Evolutionary conservation across 2,113 vertebrate species (phyloP).

Genomic region (Pogona vitticeps): DNA sequence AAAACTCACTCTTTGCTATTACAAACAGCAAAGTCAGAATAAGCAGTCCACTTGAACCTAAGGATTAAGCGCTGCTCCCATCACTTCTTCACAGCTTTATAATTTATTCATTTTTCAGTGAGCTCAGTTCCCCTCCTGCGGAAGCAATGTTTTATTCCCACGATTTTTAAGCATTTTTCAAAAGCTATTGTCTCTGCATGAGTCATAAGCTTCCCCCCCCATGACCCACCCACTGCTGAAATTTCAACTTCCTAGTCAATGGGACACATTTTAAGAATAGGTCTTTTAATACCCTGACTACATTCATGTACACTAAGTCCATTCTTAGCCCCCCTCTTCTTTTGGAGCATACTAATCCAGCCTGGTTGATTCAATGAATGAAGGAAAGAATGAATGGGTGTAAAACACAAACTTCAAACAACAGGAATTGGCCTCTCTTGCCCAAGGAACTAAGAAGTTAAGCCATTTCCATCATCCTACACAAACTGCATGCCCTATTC

Average conservation of each 20-base stretch:
- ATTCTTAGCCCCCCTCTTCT: constrained; percentile 25
- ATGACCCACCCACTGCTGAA: not conserved
- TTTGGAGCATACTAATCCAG: constrained; percentile 3
- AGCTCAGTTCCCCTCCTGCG: constrained; percentile 19
- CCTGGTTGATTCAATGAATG: constrained; percentile 35
- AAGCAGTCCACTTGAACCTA: constrained; percentile 9
- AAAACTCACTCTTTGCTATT: not conserved
- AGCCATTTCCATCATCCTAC: not conserved
- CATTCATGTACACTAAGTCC: constrained; percentile 46
- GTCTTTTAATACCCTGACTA: constrained; percentile 16
- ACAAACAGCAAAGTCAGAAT: not conserved
- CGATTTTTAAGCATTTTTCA: constrained; percentile 34
- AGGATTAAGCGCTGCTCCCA: constrained; percentile 13
- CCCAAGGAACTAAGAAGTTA: constrained; percentile 1
- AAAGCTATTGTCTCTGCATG: constrained; percentile 22
- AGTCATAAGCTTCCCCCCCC: constrained; percentile 4
- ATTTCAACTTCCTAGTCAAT: constrained; percentile 27
- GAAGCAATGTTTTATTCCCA: constrained; percentile 30
- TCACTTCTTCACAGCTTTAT: not conserved
- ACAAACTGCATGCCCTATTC: constrained; percentile 18
- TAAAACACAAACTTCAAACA: constrained; percentile 28
- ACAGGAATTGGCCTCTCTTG: not conserved
- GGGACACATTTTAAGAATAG: constrained; percentile 29
- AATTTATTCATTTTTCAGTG: not conserved
- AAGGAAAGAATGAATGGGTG: constrained; percentile 40